phyloP scores from a whole-genome alignment of 1,140 invertebrate species.

The Apis florea region DNA sequence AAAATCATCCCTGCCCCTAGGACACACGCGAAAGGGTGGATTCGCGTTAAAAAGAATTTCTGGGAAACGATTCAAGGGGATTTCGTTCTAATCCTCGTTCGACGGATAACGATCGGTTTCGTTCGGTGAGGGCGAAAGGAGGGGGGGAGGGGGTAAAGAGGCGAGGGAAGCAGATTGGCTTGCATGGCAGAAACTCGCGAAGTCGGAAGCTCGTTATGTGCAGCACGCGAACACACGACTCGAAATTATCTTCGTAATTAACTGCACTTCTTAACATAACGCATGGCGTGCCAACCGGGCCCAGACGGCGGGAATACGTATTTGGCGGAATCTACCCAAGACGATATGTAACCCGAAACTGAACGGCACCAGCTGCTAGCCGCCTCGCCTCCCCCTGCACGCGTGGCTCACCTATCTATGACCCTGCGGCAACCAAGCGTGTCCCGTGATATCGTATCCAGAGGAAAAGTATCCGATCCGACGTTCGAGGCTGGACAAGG shows the following conservation, averaged over 20 bases:
- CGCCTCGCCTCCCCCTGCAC: constrained; percentile 40
- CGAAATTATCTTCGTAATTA: constrained; percentile 81
- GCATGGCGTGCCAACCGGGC: constrained; percentile 78
- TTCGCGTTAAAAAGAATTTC: constrained; percentile 35
- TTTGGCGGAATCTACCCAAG: constrained; percentile 73
- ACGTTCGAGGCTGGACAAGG: too few relatives aligned
- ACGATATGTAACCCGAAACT: constrained; percentile 78
- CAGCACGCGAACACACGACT: constrained; percentile 79
- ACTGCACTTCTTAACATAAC: constrained; percentile 81
- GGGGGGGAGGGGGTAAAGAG: neutral
- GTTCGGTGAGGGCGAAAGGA: constrained; percentile 46
- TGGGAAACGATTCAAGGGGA: constrained; percentile 42
- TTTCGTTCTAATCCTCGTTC: constrained; percentile 60
- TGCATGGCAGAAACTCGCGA: constrained; percentile 71
- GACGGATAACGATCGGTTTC: constrained; percentile 57
- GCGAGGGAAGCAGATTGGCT: constrained; percentile 69
- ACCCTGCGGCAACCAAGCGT: neutral
- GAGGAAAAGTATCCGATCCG: constrained; percentile 25
- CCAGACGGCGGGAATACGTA: constrained; percentile 74
- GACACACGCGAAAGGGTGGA: neutral
- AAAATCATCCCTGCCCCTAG: neutral
- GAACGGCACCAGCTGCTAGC: constrained; percentile 73
- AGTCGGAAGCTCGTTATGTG: constrained; percentile 79
- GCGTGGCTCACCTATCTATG: constrained; percentile 1
- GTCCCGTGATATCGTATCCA: constrained; percentile 19